Conservation (phyloP, 2,797 vertebrate genomes). For the Perodicticus potto region DNA sequence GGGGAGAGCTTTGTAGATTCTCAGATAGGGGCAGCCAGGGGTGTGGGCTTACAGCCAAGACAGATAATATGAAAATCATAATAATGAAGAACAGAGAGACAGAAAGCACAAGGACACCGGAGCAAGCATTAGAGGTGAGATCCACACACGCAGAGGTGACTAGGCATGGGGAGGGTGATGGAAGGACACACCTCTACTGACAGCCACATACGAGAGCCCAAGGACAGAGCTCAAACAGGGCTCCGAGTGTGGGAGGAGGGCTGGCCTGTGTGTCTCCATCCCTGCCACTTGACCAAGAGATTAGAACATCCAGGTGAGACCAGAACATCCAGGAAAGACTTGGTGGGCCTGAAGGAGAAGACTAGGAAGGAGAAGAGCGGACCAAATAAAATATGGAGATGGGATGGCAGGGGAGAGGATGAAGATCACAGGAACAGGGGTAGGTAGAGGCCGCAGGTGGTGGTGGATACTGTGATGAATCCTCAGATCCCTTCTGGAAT, state of each 20-base stretch:
- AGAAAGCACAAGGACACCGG: background rate
- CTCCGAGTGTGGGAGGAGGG: background rate
- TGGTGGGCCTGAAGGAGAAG: background rate
- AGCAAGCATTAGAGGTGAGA: background rate
- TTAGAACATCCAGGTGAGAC: background rate
- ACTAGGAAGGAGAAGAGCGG: background rate
- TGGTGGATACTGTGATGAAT: background rate
- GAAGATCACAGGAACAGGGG: background rate
- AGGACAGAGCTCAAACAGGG: background rate
- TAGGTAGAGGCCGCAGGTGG: background rate
- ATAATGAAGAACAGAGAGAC: background rate
- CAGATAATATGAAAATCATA: constrained; percentile 48
- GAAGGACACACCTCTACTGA: background rate
- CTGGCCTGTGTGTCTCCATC: background rate
- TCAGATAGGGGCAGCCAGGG: constrained; percentile 29
- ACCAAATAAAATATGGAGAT: background rate
- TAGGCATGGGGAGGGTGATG: rapidly evolving
- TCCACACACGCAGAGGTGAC: background rate
- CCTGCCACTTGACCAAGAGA: background rate
- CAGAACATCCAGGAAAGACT: background rate
- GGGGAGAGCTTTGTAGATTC: background rate
- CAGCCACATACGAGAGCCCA: background rate
- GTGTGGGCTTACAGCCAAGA: constrained; percentile 24
- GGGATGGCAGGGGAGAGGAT: background rate
- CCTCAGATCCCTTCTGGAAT: background rate